phyloP scores from a whole-genome alignment of 2,797 vertebrate species.

The Loriculus beryllinus region DNA sequence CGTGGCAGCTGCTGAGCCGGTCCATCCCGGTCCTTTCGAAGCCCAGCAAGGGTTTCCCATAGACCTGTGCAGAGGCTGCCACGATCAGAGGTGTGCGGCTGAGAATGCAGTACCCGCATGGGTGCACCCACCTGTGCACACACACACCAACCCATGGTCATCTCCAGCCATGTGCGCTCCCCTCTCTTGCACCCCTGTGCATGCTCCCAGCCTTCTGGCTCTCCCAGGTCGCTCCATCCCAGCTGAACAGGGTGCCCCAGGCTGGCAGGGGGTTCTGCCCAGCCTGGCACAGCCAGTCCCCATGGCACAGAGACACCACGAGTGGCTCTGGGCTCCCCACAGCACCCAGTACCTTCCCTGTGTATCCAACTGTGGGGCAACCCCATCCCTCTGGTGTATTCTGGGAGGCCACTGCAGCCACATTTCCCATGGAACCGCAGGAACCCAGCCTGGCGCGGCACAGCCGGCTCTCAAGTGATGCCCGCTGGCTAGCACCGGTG shows the following conservation, averaged over 20 bases:
- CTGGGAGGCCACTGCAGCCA: background rate
- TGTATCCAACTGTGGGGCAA: background rate
- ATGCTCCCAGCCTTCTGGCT: background rate
- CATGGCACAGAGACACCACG: accelerated
- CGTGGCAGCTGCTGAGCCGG: background rate
- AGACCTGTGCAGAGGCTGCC: accelerated
- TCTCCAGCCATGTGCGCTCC: accelerated
- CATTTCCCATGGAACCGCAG: background rate
- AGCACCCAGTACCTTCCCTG: background rate
- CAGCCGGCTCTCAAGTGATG: background rate
- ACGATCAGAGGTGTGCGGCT: accelerated
- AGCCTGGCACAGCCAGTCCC: background rate
- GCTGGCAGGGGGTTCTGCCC: background rate
- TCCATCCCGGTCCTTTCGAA: background rate
- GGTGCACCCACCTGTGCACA: accelerated
- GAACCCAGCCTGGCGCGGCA: accelerated
- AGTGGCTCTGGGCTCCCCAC: background rate
- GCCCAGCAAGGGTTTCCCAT: accelerated
- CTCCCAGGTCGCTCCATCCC: background rate
- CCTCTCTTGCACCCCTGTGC: too few species aligned
- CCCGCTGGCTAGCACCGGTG: background rate
- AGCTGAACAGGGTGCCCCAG: accelerated
- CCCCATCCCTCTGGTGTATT: background rate
- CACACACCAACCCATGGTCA: too few species aligned
- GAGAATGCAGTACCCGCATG: accelerated